These are phyloP conservation scores for Dioctria linearis DNA, from an alignment of 2,888 invertebrate species.

Conservation along the genomic window DNA sequence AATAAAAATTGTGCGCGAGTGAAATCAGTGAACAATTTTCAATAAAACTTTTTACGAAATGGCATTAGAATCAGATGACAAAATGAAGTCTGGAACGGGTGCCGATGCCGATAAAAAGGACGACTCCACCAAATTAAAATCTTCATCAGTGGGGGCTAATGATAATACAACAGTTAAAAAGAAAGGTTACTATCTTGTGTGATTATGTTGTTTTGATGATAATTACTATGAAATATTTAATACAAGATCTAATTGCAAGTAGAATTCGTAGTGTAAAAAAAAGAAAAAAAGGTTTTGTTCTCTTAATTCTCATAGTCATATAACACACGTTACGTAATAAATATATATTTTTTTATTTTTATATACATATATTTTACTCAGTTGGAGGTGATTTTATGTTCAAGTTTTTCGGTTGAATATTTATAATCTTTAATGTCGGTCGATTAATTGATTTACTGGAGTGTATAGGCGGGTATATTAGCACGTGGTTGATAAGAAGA, in stretches of 20 bases:
- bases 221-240: not conserved
- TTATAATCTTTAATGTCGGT: too few species aligned
- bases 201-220: not conserved
- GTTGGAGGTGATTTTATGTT: slow-evolving; percentile 40
- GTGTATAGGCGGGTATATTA: too few species aligned
- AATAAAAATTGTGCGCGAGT: not conserved
- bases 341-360: not conserved
- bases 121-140: slow-evolving; percentile 59
- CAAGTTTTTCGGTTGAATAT: too few species aligned
- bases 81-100: slow-evolving; percentile 59
- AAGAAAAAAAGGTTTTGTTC: too few species aligned
- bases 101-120: slow-evolving; percentile 59
- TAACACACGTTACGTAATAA: slow-evolving; percentile 58
- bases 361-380: slow-evolving; percentile 13
- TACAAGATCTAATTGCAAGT: not conserved
- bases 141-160: slow-evolving; percentile 61
- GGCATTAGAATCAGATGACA: slow-evolving; percentile 66
- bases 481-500: too few species aligned
- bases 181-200: slow-evolving; percentile 25
- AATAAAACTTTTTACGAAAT: slow-evolving; percentile 57
- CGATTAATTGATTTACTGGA: too few species aligned
- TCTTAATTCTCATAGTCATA: slow-evolving; percentile 47
- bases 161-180: slow-evolving; percentile 50
- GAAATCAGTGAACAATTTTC: slow-evolving; percentile 4
- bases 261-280: too few species aligned